Base-by-base conservation (phyloP, 2,888 invertebrate genomes). In the Hermaeophaga mercurialis region DNA sequence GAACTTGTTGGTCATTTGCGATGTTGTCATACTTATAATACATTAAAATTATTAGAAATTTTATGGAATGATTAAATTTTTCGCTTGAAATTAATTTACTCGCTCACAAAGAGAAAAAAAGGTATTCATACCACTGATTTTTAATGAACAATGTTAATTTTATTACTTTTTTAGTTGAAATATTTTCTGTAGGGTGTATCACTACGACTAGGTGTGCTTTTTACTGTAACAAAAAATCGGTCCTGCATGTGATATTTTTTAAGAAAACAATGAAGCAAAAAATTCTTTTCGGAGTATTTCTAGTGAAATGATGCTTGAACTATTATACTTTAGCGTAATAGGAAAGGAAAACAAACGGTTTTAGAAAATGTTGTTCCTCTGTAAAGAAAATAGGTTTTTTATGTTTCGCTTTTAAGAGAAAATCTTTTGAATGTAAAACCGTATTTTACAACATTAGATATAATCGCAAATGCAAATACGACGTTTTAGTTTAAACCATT, bases 231-330 rank as follows among this genome's bases (percentile, higher is more conserved):
- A 39, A 39, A 39, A 39, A 39, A 39, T 12, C 19, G 18, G 39
- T 39, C 19, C 18, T 39, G 39, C 19, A 39, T 39, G 19, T 39
- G 39, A 12, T 39, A 19, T 39, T 39, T 39, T 39, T 39, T 8
- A 39, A 39, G 39, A 39, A 39, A 39, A 39, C 39, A 39, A 39
- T 39, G 39, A 39, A 19, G 39, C 39, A 39, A 19, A 39, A 39
- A 18, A 19, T 15, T 39, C 19, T 19, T 19, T 39, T 18, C 19
- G 17, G 19, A 39, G 39, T n/a, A 6, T 12, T 11, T 39, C 39
- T 12, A 39, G 39, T 39, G 39, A 39, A 39, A 12, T 39, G 39
- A 39, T 39, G 39, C 39, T 39, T 39, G 39, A 39, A 19, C 18
- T 39, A 39, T 39, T 39, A n/a, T n/a, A 19, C 39, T 18, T 39